Conservation (phyloP, 2,797 vertebrate genomes). For the Melanotaenia boesemani region DNA sequence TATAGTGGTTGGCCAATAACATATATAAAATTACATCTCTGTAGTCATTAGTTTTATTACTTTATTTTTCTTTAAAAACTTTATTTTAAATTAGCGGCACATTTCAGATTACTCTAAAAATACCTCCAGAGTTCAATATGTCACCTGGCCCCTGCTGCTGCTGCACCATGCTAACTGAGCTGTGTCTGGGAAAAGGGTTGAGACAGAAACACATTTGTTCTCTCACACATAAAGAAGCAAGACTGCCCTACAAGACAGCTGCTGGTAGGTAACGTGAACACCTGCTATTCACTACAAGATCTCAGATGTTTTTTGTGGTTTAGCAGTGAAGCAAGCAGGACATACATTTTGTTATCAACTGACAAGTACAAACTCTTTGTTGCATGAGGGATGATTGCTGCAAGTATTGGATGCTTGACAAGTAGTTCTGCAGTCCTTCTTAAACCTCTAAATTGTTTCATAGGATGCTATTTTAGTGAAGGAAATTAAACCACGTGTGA, state of each 20-base stretch:
- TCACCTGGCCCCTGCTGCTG: conserved; percentile 8
- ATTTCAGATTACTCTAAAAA: conserved; percentile 22
- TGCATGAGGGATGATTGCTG: conserved; percentile 15
- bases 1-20: too few relatives aligned
- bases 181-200: conserved; percentile 35
- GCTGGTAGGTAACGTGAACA: conserved; percentile 7
- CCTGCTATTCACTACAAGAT: conserved; percentile 6
- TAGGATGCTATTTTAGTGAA: neutral
- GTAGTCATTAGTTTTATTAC: too few relatives aligned
- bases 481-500: neutral
- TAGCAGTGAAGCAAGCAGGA: neutral
- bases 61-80: too few relatives aligned
- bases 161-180: conserved; percentile 38
- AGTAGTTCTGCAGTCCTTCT: conserved; percentile 7
- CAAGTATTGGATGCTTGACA: conserved; percentile 41
- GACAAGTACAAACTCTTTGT: neutral
- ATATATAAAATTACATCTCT: too few relatives aligned
- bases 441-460: neutral
- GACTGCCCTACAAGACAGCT: neutral
- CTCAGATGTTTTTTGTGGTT: neutral
- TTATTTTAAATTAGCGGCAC: neutral
- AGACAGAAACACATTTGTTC: conserved; percentile 30
- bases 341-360: conserved; percentile 26
- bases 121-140: conserved; percentile 20
- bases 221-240: conserved; percentile 36